phyloP scores from a whole-genome alignment of 2,888 invertebrate species.

The Xanthia togata region DNA sequence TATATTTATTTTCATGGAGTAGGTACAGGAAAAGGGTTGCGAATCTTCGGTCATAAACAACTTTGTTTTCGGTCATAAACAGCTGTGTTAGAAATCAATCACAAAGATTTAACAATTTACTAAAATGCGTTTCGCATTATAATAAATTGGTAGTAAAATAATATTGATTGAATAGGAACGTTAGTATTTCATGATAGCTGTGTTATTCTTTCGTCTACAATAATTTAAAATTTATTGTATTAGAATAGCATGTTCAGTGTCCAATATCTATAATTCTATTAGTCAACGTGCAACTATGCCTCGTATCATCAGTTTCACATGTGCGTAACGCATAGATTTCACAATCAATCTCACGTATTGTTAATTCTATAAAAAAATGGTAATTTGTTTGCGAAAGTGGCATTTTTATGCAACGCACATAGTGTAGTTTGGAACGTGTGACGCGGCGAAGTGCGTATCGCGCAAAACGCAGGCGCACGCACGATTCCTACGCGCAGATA shows the following conservation, averaged over 20 bases:
- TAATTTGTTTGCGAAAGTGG: slow-evolving; percentile 87
- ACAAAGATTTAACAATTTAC: background rate
- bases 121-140: slow-evolving; percentile 32
- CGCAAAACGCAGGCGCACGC: slow-evolving; percentile 86
- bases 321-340: slow-evolving; percentile 87
- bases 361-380: slow-evolving; percentile 79
- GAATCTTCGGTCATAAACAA: background rate
- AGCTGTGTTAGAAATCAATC: slow-evolving; percentile 19
- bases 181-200: slow-evolving; percentile 16
- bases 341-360: slow-evolving; percentile 85
- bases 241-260: slow-evolving; percentile 58
- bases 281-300: slow-evolving; percentile 74
- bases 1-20: background rate
- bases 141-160: slow-evolving; percentile 17
- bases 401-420: slow-evolving; percentile 79
- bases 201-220: slow-evolving; percentile 30
- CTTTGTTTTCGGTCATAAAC: background rate
- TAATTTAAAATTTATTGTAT: slow-evolving; percentile 32
- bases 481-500: slow-evolving; percentile 85
- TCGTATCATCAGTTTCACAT: slow-evolving; percentile 78
- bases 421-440: slow-evolving; percentile 76
- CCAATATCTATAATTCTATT: slow-evolving; percentile 62
- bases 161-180: slow-evolving; percentile 14
- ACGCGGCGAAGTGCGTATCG: slow-evolving; percentile 77
- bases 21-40: background rate